These are phyloP conservation scores for Menidia beryllina DNA, from an alignment of 2,113 vertebrate species.

Conservation along the genomic window DNA sequence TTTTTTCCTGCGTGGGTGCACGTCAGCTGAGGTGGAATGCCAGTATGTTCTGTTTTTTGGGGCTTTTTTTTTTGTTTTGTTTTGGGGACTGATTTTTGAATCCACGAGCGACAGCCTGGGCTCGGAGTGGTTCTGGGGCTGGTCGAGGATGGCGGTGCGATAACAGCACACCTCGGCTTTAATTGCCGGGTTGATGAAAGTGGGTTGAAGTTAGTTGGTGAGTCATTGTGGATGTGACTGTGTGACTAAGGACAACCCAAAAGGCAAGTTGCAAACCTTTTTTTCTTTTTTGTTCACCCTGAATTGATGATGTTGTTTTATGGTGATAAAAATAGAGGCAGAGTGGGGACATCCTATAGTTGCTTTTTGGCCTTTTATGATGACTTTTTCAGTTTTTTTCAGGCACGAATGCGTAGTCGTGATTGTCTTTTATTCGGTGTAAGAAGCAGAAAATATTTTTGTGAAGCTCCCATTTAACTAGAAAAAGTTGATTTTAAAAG, in stretches of 20 bases:
- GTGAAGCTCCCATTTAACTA: background rate
- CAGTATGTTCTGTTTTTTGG: slow-evolving; percentile 11
- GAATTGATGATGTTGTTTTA: background rate
- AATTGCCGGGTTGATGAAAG: slow-evolving; percentile 52
- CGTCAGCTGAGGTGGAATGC: background rate
- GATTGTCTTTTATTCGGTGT: background rate
- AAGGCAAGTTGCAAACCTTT: slow-evolving; percentile 26
- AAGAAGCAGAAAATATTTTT: background rate
- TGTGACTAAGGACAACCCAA: slow-evolving; percentile 21
- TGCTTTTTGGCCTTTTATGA: background rate
- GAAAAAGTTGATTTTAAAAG: too few relatives aligned
- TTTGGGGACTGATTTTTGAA: slow-evolving; percentile 12
- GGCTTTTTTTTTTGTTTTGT: too few relatives aligned
- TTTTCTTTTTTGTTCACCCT: slow-evolving; percentile 15
- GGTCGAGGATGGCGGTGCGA: slow-evolving; percentile 22
- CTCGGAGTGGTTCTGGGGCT: slow-evolving; percentile 18
- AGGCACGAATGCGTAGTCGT: background rate
- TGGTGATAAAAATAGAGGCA: background rate
- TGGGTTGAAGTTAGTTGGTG: slow-evolving; percentile 22
- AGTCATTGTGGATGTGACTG: slow-evolving; percentile 43
- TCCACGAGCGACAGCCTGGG: background rate
- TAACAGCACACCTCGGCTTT: slow-evolving; percentile 10
- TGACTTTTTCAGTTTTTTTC: background rate
- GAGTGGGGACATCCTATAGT: background rate
- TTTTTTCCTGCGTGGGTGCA: background rate